phyloP scores from a whole-genome alignment of 2,797 vertebrate genomes.

The Dicrostonyx torquatus region DNA sequence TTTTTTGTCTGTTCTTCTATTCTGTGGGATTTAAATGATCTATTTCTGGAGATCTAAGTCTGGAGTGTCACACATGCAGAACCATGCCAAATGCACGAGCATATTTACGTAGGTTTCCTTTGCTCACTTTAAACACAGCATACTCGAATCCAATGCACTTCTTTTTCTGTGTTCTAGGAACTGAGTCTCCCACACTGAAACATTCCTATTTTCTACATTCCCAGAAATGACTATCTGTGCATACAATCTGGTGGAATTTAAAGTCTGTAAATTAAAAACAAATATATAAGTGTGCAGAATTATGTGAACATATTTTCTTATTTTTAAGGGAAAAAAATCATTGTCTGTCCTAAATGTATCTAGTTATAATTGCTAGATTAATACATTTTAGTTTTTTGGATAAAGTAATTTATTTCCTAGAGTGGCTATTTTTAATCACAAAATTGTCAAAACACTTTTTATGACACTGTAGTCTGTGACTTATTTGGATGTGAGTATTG shows the following conservation, averaged over 20 bases:
- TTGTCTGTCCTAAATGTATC: background rate
- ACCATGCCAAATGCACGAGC: background rate
- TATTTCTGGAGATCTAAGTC: background rate
- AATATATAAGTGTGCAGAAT: background rate
- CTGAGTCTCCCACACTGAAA: background rate
- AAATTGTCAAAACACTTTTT: background rate
- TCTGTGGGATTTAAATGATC: background rate
- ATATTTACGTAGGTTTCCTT: background rate
- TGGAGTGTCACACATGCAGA: background rate
- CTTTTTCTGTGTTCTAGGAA: background rate
- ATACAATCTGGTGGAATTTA: background rate
- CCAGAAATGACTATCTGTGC: background rate
- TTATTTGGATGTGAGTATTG: constrained; percentile 31
- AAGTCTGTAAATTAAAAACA: background rate
- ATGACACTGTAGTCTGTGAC: background rate
- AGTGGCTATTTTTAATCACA: background rate
- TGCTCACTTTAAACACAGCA: background rate
- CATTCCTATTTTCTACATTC: background rate
- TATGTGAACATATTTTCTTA: background rate
- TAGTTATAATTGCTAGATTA: background rate
- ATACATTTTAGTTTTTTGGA: background rate
- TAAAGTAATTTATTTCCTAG: background rate
- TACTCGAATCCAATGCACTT: background rate
- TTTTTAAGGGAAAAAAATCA: background rate
- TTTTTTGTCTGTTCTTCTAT: background rate